Percentiles rank a stretch among this genome's conserved stretches.
Conservation (phyloP, 1,140 invertebrate genomes). For the Dolichoris vasculosae region DNA sequence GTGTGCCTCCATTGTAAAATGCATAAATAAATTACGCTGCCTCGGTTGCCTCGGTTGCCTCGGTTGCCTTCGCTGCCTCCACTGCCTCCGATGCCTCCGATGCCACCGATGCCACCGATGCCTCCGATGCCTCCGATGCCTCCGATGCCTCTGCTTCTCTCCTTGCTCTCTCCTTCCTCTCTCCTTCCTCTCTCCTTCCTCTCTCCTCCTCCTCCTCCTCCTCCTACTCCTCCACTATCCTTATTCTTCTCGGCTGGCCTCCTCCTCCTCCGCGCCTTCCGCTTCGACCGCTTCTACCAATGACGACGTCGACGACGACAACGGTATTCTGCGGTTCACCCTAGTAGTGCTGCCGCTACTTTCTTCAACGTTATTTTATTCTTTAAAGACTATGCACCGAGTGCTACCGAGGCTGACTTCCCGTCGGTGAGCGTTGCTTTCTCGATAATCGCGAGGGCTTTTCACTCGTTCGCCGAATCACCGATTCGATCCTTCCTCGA, state of each 20-base stretch:
- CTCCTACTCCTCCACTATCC: not conserved
- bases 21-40: slow-evolving; percentile 47
- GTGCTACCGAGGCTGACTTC: not conserved
- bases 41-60: not conserved
- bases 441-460: not conserved
- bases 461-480: not conserved
- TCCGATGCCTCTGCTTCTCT: not conserved
- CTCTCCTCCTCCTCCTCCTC: not conserved
- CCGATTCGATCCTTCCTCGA: not conserved
- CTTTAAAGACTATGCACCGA: not conserved
- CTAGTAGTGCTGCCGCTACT: not conserved
- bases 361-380: not conserved
- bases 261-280: not conserved
- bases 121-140: not conserved
- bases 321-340: slow-evolving; percentile 21
- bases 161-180: not conserved
- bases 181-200: not conserved
- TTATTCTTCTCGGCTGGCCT: too few relatives aligned
- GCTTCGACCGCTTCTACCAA: not conserved
- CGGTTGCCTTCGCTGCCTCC: not conserved
- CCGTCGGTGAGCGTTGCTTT: not conserved
- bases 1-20: slow-evolving; percentile 29
- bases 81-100: too few relatives aligned
- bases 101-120: too few relatives aligned
- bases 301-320: not conserved